Evolutionary conservation across 2,797 vertebrate species (phyloP).

Genomic region (Microctenopoma stevenorrisi): DNA sequence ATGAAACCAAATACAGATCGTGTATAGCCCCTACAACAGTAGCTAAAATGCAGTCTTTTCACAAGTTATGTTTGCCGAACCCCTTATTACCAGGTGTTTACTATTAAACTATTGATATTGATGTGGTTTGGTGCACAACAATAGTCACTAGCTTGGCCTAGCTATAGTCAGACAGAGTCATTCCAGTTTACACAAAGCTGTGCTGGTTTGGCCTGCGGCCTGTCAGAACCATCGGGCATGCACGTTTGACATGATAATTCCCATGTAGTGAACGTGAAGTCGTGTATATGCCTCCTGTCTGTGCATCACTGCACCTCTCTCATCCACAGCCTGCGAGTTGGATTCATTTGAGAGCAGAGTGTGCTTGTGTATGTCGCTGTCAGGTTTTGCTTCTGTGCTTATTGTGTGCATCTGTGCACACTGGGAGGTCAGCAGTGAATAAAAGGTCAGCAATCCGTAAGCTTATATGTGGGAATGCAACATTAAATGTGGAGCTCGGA

Average conservation of each 20-base stretch:
- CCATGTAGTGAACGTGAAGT: conserved; percentile 65
- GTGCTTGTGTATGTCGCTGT: conserved; percentile 35
- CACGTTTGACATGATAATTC: conserved; percentile 78
- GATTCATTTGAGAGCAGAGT: conserved; percentile 45
- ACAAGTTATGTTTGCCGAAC: not conserved
- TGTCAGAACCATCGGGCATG: conserved; percentile 68
- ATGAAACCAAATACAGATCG: not conserved
- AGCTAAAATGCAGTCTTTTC: not conserved
- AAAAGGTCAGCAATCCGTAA: conserved; percentile 37
- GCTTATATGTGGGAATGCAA: not conserved
- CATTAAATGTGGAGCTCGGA: conserved; percentile 18
- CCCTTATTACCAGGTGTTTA: not conserved
- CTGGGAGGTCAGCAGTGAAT: conserved; percentile 27
- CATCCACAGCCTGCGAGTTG: conserved; percentile 39
- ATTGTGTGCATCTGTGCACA: conserved; percentile 49
- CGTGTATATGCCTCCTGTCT: conserved; percentile 55
- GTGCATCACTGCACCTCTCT: conserved; percentile 61
- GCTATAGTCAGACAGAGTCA: conserved; percentile 58
- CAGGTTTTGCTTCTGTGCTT: conserved; percentile 36
- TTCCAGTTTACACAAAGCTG: conserved; percentile 56
- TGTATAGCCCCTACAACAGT: not conserved
- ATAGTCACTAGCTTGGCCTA: conserved; percentile 49
- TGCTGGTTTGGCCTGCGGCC: conserved; percentile 52
- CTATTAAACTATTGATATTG: conserved; percentile 37
- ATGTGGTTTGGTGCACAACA: conserved; percentile 69